Evolutionary conservation across 37 sponge, comb jelly and placozoan species (phyloP).

Genomic region (Theonella swinhoei): DNA sequence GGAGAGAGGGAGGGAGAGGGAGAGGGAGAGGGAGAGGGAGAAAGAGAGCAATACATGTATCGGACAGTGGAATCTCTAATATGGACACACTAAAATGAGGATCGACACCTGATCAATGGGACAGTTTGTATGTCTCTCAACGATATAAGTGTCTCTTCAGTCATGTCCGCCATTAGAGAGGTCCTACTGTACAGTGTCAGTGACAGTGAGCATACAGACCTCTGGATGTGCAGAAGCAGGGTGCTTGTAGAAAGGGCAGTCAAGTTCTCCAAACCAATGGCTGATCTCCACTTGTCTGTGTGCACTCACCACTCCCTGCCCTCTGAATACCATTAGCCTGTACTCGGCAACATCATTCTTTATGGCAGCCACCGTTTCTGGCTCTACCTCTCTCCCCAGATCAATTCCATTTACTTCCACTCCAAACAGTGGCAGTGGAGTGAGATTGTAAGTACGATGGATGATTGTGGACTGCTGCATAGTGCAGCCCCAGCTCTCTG

Average conservation of each 20-base stretch:
- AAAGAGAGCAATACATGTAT: too few species aligned
- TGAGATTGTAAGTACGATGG: not conserved
- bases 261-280: constrained; percentile 35
- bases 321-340: constrained; percentile 25
- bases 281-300: constrained; percentile 43
- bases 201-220: too few species aligned
- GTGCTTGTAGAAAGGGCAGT: constrained; percentile 28
- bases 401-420: constrained; percentile 32
- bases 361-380: not conserved
- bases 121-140: too few species aligned
- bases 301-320: constrained; percentile 4
- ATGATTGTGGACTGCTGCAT: too few species aligned
- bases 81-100: too few species aligned
- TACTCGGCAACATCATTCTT: constrained; percentile 16
- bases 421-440: constrained; percentile 16
- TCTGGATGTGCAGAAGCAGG: constrained; percentile 22
- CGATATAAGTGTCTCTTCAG: too few species aligned
- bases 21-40: constrained; percentile 55
- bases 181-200: too few species aligned
- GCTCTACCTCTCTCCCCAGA: not conserved
- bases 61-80: too few species aligned
- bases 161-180: too few species aligned
- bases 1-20: constrained; percentile 55
- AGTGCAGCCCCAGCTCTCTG: too few species aligned
- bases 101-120: too few species aligned